phyloP scores from a whole-genome alignment of 2,888 invertebrate species.

The Pollenia labialis region DNA sequence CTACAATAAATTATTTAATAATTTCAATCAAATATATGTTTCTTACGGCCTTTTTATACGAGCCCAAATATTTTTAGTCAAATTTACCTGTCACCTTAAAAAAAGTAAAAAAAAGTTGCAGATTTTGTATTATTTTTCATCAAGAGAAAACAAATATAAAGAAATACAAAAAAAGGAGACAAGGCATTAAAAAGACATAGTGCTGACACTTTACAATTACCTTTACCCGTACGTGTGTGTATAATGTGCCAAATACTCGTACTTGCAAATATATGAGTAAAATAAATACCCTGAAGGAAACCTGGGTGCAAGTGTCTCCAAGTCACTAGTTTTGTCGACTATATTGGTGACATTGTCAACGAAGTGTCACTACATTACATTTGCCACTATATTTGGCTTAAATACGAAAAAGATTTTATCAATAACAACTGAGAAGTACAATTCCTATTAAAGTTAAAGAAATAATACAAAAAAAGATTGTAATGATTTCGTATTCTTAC shows the following conservation, averaged over 20 bases:
- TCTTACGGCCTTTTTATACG: not conserved
- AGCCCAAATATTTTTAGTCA: not conserved
- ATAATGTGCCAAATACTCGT: not conserved
- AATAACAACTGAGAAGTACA: no score
- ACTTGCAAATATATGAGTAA: not conserved
- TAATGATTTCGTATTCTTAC: no score
- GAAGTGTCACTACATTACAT: no score
- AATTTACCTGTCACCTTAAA: constrained; percentile 28
- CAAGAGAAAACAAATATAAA: not conserved
- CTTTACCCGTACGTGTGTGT: constrained; percentile 18
- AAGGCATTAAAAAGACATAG: constrained; percentile 61
- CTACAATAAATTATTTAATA: not conserved
- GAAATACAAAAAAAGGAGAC: constrained; percentile 24
- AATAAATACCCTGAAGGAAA: no score
- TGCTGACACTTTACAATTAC: constrained; percentile 65
- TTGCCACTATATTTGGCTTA: no score
- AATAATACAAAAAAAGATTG: no score
- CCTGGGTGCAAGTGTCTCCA: no score
- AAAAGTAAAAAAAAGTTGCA: constrained; percentile 5
- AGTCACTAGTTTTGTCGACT: no score
- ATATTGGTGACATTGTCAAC: no score
- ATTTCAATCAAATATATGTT: not conserved
- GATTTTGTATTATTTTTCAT: constrained; percentile 10
- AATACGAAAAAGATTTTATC: no score
- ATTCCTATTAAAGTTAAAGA: no score